These are phyloP conservation scores for Apistogramma diplotaenia DNA, from an alignment of 2,113 vertebrate genomes.

Conservation along the genomic window DNA sequence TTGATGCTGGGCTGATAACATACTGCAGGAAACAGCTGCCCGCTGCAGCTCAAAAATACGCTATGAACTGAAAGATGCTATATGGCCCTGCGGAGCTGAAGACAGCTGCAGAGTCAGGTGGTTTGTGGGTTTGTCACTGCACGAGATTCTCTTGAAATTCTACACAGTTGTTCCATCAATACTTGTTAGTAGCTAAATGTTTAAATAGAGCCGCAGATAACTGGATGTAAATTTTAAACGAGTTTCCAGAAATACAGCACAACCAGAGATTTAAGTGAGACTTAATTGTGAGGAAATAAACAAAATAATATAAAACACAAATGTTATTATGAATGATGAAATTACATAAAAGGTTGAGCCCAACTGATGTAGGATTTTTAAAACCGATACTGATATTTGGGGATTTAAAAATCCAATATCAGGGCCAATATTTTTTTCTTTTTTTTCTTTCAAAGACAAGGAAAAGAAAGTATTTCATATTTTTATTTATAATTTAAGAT, in stretches of 20 bases:
- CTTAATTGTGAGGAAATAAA: neutral
- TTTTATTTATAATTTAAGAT: neutral
- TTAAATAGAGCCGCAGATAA: neutral
- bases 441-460: neutral
- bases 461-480: neutral
- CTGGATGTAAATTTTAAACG: neutral
- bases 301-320: too few relatives aligned
- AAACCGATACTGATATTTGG: neutral
- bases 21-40: neutral
- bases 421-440: neutral
- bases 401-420: neutral
- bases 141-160: neutral
- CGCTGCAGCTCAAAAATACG: neutral
- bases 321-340: too few relatives aligned
- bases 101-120: neutral
- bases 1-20: neutral
- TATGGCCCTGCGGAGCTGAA: neutral
- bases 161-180: neutral
- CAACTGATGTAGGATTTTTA: accelerated
- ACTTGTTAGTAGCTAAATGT: neutral
- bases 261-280: neutral
- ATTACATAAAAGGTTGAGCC: too few relatives aligned
- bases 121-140: neutral
- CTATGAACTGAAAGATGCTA: neutral
- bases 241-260: too few relatives aligned